Evolutionary conservation across 1,140 invertebrate genomes (phyloP), one percentile per base, ranked within the genome.

Genomic region (Ips nitidus): DNA sequence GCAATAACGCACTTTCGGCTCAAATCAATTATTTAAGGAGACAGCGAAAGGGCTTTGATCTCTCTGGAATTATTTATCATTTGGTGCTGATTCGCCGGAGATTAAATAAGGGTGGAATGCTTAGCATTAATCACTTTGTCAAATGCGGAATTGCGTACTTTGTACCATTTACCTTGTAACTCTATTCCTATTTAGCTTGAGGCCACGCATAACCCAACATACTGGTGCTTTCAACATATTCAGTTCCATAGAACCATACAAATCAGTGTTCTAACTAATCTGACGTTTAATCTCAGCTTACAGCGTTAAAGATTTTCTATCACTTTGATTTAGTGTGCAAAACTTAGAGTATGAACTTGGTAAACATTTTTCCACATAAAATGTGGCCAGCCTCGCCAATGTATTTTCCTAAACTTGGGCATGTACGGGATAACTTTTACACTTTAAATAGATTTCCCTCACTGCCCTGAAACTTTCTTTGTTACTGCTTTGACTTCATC

Each of bases 331-430:
- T 65, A 65, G 7, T 65, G 62, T 65, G 53, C 62, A 41, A 47
- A 41, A 65, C 38, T 53, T 65, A 65, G 52, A 53, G 41, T 56
- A 65, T 53, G 62, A 52, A 52, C 62, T 52, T 55, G 62, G 62
- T 65, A 65, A 65, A 56, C 62, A 65, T 65, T 65, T 65, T 56
- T 47, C 50, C 37, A 41, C 41, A 65, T 65, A 65, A 65, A 65
- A 53, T 65, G 43, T 61, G 38, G 59, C 59, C 47, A 22, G 38
- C 22, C 41, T 61, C 37, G 41, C 59, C 59, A 61, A 61, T 61
- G 45, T 45, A 61, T 61, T 61, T 61, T 47, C 41, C 37, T 22
- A 50, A 61, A 61, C 41, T 61, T 61, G 59, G 45, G 22, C 22
- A 22, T 22, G 22, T 22, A 22, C 22, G 22, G 22, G 22, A 22